A percentile compares a stretch with the other conserved stretches of the same genome.
phyloP scores from a whole-genome alignment of 1,140 invertebrate genomes.

The Drosophila nikananu region DNA sequence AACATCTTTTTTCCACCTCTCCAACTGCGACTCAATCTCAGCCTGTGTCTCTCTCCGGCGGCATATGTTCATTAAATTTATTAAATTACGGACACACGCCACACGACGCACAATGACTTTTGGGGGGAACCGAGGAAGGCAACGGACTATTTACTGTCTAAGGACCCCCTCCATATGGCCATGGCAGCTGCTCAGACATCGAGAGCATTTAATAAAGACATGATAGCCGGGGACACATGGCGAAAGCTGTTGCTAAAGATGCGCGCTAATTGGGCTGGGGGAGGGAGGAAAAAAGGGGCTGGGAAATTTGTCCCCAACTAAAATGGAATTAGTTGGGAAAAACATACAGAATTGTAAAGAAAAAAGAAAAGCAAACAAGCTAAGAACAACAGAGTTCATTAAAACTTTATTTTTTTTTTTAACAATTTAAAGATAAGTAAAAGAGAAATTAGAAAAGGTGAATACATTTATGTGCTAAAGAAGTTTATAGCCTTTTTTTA shows the following conservation, averaged over 20 bases:
- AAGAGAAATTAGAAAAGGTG: fast-evolving
- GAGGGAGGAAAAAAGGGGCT: neutral
- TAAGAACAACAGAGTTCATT: neutral
- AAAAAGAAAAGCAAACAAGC: neutral
- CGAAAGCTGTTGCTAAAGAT: constrained; percentile 48
- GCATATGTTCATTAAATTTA: constrained; percentile 83
- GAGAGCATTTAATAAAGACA: constrained; percentile 63
- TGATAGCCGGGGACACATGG: constrained; percentile 34
- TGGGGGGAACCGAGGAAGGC: constrained; percentile 3
- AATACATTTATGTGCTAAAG: neutral
- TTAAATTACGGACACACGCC: constrained; percentile 74
- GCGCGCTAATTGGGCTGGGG: constrained; percentile 49
- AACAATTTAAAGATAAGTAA: neutral
- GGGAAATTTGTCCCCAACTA: constrained; percentile 14
- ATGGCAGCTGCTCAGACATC: constrained; percentile 48
- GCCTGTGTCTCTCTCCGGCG: constrained; percentile 31
- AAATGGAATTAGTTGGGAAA: constrained; percentile 21
- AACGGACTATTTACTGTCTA: no score
- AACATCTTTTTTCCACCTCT: constrained; percentile 36
- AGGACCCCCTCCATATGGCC: constrained; percentile 38
- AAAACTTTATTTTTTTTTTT: neutral
- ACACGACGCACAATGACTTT: constrained; percentile 11
- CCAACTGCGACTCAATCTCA: constrained; percentile 26
- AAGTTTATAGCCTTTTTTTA: neutral
- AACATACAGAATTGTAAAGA: neutral